Evolutionary conservation across 1,140 invertebrate genomes (phyloP), one percentile per base, ranked within the genome.

Genomic region (Zaprionus inermis): DNA sequence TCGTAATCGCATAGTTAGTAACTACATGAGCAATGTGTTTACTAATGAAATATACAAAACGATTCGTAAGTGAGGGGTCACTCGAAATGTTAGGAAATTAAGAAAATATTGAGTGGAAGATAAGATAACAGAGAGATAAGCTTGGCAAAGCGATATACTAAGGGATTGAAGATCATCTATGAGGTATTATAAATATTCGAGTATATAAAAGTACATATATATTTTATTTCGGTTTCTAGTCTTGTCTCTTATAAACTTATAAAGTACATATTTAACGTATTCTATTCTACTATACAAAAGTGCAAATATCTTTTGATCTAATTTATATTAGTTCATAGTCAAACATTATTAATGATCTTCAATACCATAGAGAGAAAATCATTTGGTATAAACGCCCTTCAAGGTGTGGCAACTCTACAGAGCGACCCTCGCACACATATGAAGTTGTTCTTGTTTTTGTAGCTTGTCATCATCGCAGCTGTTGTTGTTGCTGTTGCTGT

Each of bases 1-100:
- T 49, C 58, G 82, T 86, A 85, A 85, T 85, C 81, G 75, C 81
- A 76, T 82, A 88, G 83, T 85, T 85, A 85, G 79, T 81, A 85
- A 85, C 82, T 88, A 82, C 68, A 85, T 68, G 79, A 64, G 83
- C 76, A 55, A 68, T 82, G 78, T 88, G 78, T 88, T 85, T 85
- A 79, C 79, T 85, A 85, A 81, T 86, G 75, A 81, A 85, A 85
- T 75, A 72, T 64, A 78, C 84, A 84, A 81, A 78, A 55, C 73
- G 59, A 46, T 79, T 76, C 67, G 71, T 67, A 71, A 54, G 71
- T 49, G 49, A 72, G 20, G 77, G 73, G 81, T 38, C 7, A 81
- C 16, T 77, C 49, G 0, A 65, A 32, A 1, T 55, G 57, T 84
- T 80, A 2, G 32, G 11, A 11, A 52, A 34, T 36, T 68, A 32